A percentile compares a stretch with the other conserved stretches of the same genome.
Evolutionary conservation across 2,888 invertebrate species (phyloP).

Genomic region (Campaea margaritaria): DNA sequence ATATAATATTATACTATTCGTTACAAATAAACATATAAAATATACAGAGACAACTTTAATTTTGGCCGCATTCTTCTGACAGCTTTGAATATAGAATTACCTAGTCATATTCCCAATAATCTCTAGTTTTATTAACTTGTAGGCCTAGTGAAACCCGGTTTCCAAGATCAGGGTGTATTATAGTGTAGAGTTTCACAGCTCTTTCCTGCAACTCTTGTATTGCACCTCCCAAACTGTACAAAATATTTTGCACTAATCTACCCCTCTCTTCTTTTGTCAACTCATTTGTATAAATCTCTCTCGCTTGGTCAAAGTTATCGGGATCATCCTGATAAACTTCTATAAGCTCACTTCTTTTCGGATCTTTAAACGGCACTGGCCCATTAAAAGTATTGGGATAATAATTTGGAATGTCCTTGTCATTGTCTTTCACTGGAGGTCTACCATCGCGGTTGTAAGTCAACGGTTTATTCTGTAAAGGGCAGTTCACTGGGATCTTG

Average conservation of each 20-base stretch:
- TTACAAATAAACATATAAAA: too few species aligned
- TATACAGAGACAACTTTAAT: too few species aligned
- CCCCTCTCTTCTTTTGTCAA: constrained; percentile 89
- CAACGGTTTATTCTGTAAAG: constrained; percentile 86
- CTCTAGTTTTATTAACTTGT: constrained; percentile 54
- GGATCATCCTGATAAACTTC: constrained; percentile 88
- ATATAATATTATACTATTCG: too few species aligned
- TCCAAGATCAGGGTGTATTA: constrained; percentile 92
- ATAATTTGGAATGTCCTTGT: constrained; percentile 95
- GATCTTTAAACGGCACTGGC: constrained; percentile 87
- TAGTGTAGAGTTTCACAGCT: constrained; percentile 91
- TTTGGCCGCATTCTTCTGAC: too few species aligned
- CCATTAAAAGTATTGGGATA: constrained; percentile 97
- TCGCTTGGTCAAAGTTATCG: constrained; percentile 94
- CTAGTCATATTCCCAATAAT: constrained; percentile 43
- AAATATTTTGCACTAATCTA: constrained; percentile 92
- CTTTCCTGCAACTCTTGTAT: constrained; percentile 83
- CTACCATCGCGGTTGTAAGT: constrained; percentile 96
- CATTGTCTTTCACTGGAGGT: constrained; percentile 90
- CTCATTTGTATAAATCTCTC: constrained; percentile 90
- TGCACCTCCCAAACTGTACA: constrained; percentile 90
- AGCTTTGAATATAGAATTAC: neutral
- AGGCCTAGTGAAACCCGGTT: constrained; percentile 62
- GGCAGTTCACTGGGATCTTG: constrained; percentile 97
- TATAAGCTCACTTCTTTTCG: constrained; percentile 78